Percentiles rank a stretch among this genome's conserved stretches.
Evolutionary conservation across 2,797 vertebrate genomes (phyloP).

Genomic region (Antennarius maculatus): DNA sequence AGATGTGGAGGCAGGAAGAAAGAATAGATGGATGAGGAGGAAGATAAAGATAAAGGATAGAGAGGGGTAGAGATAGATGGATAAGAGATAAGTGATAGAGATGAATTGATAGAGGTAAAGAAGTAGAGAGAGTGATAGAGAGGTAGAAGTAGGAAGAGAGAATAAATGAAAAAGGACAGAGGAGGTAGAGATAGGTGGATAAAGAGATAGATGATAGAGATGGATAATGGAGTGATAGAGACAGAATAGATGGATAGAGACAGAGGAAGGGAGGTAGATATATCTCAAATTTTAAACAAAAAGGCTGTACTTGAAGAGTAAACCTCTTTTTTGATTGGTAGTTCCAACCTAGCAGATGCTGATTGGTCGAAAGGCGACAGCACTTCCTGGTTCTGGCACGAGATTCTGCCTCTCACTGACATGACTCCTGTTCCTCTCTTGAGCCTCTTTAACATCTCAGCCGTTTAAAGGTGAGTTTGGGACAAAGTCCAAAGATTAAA

Average conservation of each 20-base stretch:
- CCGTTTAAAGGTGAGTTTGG: constrained; percentile 60
- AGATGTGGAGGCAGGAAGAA: constrained; percentile 1
- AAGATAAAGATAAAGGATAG: no score
- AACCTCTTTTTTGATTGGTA: no score
- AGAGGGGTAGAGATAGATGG: neutral
- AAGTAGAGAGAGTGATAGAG: no score
- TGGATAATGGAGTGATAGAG: constrained; percentile 16
- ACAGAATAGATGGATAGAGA: constrained; percentile 20
- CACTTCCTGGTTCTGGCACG: constrained; percentile 47
- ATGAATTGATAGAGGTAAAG: constrained; percentile 14
- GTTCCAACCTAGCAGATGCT: constrained; percentile 43
- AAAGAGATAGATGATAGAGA: constrained; percentile 7
- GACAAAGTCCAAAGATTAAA: constrained; percentile 71
- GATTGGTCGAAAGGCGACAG: constrained; percentile 47
- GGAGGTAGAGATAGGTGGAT: no score
- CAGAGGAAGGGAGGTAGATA: no score
- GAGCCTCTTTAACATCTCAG: constrained; percentile 54
- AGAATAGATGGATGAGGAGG: constrained; percentile 15
- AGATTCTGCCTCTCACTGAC: constrained; percentile 47
- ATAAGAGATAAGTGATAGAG: neutral
- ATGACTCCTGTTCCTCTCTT: constrained; percentile 34
- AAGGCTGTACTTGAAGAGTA: no score
- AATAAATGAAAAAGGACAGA: constrained; percentile 12
- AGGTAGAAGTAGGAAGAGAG: constrained; percentile 4
- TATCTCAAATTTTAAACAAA: no score